Conservation (phyloP, 2,888 invertebrate genomes). For the Pammene aurita region DNA sequence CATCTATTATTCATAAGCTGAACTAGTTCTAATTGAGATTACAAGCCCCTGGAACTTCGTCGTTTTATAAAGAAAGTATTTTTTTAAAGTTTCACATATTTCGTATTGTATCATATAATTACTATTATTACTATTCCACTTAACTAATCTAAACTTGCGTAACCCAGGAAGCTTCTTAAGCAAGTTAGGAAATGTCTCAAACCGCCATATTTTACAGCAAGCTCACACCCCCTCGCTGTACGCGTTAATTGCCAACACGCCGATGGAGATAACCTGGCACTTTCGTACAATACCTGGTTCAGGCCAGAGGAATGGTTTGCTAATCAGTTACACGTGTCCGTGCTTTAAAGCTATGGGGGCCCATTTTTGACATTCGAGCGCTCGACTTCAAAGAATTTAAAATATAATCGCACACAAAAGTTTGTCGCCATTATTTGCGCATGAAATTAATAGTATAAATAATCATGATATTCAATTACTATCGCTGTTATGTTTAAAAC, state of each 20-base stretch:
- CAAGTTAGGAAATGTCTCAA: slow-evolving; percentile 19
- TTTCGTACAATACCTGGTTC: slow-evolving; percentile 32
- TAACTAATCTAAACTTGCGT: slow-evolving; percentile 29
- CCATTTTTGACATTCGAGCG: too few species aligned
- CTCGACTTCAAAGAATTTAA: too few species aligned
- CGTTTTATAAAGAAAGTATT: too few species aligned
- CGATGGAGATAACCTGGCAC: slow-evolving; percentile 31
- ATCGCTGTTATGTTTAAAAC: too few species aligned
- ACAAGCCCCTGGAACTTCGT: too few species aligned
- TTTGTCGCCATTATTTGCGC: too few species aligned
- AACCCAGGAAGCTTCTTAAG: slow-evolving; percentile 39
- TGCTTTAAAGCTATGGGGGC: background rate
- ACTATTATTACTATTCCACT: background rate
- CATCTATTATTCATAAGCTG: too few species aligned
- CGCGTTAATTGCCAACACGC: slow-evolving; percentile 41
- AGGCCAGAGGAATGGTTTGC: slow-evolving; percentile 7
- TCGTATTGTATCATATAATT: background rate
- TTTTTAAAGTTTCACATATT: too few species aligned
- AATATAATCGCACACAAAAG: too few species aligned
- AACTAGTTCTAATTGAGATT: too few species aligned
- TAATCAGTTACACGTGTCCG: slow-evolving; percentile 9
- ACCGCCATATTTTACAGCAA: slow-evolving; percentile 24
- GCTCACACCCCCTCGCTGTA: slow-evolving; percentile 43
- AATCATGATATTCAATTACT: too few species aligned
- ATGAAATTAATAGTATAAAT: too few species aligned